Conservation (phyloP, 2,797 vertebrate species). For the Muraenolepis orangiensis region DNA sequence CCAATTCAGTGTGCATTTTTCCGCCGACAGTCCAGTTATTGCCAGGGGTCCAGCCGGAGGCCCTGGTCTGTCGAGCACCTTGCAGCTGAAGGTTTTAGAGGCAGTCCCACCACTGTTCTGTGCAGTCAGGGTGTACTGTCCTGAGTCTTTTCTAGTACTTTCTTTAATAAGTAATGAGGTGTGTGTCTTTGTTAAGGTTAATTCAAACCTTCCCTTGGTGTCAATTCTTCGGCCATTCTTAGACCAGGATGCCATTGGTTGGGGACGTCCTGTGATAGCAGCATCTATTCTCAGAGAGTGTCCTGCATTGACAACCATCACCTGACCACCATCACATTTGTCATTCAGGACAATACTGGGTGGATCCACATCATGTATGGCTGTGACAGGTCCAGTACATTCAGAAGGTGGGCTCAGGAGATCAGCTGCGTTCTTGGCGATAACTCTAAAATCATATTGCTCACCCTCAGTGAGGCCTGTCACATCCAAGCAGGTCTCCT, state of each 20-base stretch:
- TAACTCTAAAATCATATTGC: conserved; percentile 90
- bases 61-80: conserved; percentile 92
- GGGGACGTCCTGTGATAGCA: conserved; percentile 85
- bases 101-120: conserved; percentile 90
- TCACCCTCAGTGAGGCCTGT: conserved; percentile 90
- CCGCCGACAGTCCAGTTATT: conserved; percentile 85
- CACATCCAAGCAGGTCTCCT: conserved; percentile 90
- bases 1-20: conserved; percentile 93
- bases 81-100: conserved; percentile 84
- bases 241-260: conserved; percentile 89
- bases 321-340: conserved; percentile 85
- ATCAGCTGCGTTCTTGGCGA: conserved; percentile 92
- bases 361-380: conserved; percentile 90
- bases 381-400: conserved; percentile 87
- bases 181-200: conserved; percentile 78
- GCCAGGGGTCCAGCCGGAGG: conserved; percentile 89
- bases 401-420: conserved; percentile 90
- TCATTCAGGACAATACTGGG: conserved; percentile 91
- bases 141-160: conserved; percentile 89
- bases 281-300: conserved; percentile 91
- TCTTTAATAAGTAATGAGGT: conserved; percentile 87
- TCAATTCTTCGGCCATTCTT: conserved; percentile 90
- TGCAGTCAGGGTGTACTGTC: conserved; percentile 87
- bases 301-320: conserved; percentile 90
- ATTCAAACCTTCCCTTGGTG: conserved; percentile 89